These are phyloP conservation scores for Lomographa bimaculata DNA, from an alignment of 2,888 invertebrate genomes.

Conservation along the genomic window DNA sequence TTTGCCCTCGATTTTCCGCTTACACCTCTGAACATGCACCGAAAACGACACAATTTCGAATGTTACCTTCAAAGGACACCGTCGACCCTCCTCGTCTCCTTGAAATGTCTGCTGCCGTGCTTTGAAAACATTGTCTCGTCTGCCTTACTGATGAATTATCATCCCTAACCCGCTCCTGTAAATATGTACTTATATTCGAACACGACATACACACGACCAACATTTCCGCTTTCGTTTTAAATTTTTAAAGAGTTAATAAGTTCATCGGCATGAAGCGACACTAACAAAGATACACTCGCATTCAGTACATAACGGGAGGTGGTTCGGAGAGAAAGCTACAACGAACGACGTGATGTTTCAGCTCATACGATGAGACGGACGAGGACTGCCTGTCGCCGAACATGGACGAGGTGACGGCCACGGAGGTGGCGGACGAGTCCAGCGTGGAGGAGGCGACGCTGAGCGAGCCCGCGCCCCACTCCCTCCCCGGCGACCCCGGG, in stretches of 20 bases:
- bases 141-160: slow-evolving; percentile 80
- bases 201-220: slow-evolving; percentile 35
- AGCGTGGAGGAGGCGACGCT: slow-evolving; percentile 73
- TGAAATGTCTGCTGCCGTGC: slow-evolving; percentile 54
- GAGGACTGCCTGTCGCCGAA: slow-evolving; percentile 88
- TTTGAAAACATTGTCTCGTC: slow-evolving; percentile 70
- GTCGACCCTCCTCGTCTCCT: slow-evolving; percentile 37
- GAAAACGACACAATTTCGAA: slow-evolving; percentile 27
- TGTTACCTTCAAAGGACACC: slow-evolving; percentile 26
- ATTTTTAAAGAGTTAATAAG: slow-evolving; percentile 46
- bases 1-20: slow-evolving; percentile 59
- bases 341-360: no score
- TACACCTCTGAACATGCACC: slow-evolving; percentile 56
- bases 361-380: slow-evolving; percentile 88
- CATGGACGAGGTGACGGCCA: slow-evolving; percentile 84
- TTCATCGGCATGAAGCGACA: slow-evolving; percentile 71
- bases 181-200: slow-evolving; percentile 51
- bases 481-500: slow-evolving; percentile 40
- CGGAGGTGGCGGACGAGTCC: slow-evolving; percentile 73
- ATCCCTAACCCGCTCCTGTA: slow-evolving; percentile 52
- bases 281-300: slow-evolving; percentile 74
- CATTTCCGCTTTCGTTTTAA: slow-evolving; percentile 70
- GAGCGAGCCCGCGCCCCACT: slow-evolving; percentile 56
- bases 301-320: slow-evolving; percentile 75
- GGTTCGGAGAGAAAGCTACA: no score